Evolutionary conservation across 1,140 invertebrate species (phyloP).

Genomic region (Neodiprion fabricii): DNA sequence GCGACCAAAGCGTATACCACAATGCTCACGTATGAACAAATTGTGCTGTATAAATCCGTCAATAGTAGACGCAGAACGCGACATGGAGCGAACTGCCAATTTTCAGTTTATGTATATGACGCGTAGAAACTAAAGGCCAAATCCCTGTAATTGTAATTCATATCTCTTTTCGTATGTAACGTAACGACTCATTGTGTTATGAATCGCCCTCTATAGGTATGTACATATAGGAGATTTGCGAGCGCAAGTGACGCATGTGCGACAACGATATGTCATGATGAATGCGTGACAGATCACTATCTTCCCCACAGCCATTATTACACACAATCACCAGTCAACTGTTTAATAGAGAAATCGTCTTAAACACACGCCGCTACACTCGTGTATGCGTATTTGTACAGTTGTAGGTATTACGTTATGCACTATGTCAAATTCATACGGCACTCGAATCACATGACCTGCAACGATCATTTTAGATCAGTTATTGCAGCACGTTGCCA

Average conservation of each 20-base stretch:
- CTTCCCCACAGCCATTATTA: conserved; percentile 36
- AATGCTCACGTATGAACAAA: no score
- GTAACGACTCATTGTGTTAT: background rate
- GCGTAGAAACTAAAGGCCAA: no score
- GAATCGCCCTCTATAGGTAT: background rate
- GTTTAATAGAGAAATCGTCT: conserved; percentile 40
- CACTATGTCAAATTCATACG: conserved; percentile 4
- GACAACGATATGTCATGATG: conserved; percentile 28
- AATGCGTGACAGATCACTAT: conserved; percentile 32
- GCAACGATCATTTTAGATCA: background rate
- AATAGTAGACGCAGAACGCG: no score
- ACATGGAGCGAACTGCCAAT: no score
- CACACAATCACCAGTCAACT: conserved; percentile 42
- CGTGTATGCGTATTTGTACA: background rate
- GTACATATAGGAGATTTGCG: conserved; percentile 11
- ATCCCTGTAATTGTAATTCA: no score
- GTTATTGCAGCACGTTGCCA: background rate
- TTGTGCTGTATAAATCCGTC: no score
- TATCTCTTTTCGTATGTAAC: no score
- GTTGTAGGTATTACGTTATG: conserved; percentile 10
- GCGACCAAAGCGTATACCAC: no score
- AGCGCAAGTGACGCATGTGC: conserved; percentile 15
- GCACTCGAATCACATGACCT: background rate
- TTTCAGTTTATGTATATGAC: no score
- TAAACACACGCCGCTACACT: background rate